Evolutionary conservation across 2,113 vertebrate genomes (phyloP), one percentile per base, ranked within the genome.

Genomic region (Ceratotherium simum): DNA sequence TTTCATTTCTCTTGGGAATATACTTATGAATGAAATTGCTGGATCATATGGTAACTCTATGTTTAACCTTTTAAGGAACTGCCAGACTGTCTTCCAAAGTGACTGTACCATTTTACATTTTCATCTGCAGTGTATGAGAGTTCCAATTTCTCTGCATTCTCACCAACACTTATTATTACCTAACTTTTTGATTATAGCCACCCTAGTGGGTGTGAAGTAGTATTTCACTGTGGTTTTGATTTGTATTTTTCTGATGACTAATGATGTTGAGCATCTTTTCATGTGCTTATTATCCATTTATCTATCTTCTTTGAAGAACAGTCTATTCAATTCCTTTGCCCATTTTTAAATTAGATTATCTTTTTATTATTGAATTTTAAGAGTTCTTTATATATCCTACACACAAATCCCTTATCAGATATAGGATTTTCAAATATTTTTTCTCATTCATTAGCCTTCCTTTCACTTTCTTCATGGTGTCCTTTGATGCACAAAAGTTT

Each of bases 1-100:
- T 95, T 91, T 87, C 69, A 36, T 54, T 97, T 88, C 65, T 73
- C 65, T 70, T 73, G 36, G 23, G 20, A 80, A 33, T 64, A 29
- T 82, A n/a, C 56, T 69, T 56, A 27, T 20, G 23, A 83, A 65
- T 65, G 27, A 31, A 90, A 76, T 73, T 46, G 6, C 9, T 54
- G 14, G 27, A 29, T 76, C 20, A 5, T 72, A 56, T 89, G 62
- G 33, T 42, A 64, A 51, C 48, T 31, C 67, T 79, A 54, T 16
- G 2, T 84, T 67, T 93, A 88, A 76, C 12, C 27, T 73, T 92
- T 65, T 72, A 46, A 58, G 67, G 75, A 90, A 78, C 83, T 76
- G 5, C 58, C 36, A 36, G 25, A 42, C 23, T 69, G 16, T 83
- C 70, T 79, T 72, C 60, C 48, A 62, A 14, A 39, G 12, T 56